These are phyloP conservation scores for Aquatica leii DNA, from an alignment of 2,888 invertebrate genomes.

Conservation along the genomic window DNA sequence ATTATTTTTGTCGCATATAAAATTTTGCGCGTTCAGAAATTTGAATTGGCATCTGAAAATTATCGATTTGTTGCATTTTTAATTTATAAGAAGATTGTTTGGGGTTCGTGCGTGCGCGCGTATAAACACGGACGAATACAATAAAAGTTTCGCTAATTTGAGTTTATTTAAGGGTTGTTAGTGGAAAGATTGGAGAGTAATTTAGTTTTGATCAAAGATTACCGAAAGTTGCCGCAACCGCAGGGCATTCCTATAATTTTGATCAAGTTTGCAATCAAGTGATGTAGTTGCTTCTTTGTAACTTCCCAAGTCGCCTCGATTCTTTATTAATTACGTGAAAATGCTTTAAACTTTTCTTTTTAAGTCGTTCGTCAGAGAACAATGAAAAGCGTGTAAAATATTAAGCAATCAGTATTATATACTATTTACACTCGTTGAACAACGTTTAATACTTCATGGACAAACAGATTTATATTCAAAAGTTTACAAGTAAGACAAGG, in stretches of 20 bases:
- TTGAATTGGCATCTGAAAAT: not conserved
- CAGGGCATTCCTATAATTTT: conserved; percentile 40
- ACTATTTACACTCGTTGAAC: conserved; percentile 19
- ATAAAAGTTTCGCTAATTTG: conserved; percentile 27
- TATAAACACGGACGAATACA: not conserved
- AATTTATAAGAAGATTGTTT: too few species aligned
- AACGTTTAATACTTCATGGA: conserved; percentile 20
- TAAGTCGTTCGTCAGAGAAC: conserved; percentile 18
- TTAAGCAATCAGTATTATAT: conserved; percentile 9
- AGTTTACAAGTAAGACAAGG: conserved; percentile 31
- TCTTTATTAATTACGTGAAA: conserved; percentile 33
- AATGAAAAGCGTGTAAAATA: conserved; percentile 1
- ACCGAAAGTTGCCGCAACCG: conserved; percentile 31
- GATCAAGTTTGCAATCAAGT: conserved; percentile 40
- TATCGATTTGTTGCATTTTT: too few species aligned
- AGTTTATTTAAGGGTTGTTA: conserved; percentile 25
- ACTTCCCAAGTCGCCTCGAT: conserved; percentile 28
- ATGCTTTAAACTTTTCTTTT: too few species aligned
- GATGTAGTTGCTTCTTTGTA: conserved; percentile 24
- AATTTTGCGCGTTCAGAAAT: conserved; percentile 20
- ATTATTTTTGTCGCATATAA: conserved; percentile 33
- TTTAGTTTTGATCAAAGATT: conserved; percentile 37
- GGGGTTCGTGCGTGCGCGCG: too few species aligned
- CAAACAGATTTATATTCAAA: conserved; percentile 34
- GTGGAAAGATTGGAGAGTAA: conserved; percentile 24